A percentile compares a stretch with the other conserved stretches of the same genome.
These are phyloP conservation scores for Pachypeltis micranthus DNA, from an alignment of 1,140 invertebrate genomes.

Conservation along the genomic window DNA sequence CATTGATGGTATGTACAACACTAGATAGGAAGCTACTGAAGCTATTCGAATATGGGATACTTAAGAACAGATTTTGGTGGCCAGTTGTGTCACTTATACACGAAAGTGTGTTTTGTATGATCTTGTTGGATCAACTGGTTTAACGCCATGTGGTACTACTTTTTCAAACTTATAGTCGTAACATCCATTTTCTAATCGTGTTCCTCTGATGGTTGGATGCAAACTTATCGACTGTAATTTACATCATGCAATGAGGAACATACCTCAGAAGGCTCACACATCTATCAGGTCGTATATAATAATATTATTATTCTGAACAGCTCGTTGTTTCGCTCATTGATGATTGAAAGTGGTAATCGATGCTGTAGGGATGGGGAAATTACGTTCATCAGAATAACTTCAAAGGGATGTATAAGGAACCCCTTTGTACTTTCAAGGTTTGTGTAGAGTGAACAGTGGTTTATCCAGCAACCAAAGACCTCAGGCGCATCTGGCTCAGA, in stretches of 20 bases:
- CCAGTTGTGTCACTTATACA: background rate
- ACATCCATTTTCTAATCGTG: background rate
- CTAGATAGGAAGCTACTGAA: too few species aligned
- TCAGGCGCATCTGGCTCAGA: too few species aligned
- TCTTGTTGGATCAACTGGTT: background rate
- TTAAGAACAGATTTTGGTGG: background rate
- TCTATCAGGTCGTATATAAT: too few species aligned
- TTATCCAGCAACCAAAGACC: too few species aligned
- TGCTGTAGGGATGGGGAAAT: too few species aligned
- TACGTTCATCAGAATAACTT: too few species aligned
- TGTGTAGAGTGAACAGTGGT: too few species aligned
- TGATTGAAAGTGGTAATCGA: background rate
- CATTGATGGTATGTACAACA: slow-evolving; percentile 69
- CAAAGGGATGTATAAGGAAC: too few species aligned
- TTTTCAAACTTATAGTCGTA: background rate
- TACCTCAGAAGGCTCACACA: too few species aligned
- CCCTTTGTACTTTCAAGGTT: too few species aligned
- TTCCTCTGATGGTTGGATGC: background rate
- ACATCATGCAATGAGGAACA: background rate
- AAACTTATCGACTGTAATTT: background rate
- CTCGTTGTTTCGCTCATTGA: background rate
- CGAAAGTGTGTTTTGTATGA: background rate
- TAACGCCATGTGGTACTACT: background rate
- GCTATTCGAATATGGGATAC: too few species aligned
- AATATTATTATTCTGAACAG: too few species aligned